Conservation (phyloP, 2,888 invertebrate genomes). For the Drosophila borealis region DNA sequence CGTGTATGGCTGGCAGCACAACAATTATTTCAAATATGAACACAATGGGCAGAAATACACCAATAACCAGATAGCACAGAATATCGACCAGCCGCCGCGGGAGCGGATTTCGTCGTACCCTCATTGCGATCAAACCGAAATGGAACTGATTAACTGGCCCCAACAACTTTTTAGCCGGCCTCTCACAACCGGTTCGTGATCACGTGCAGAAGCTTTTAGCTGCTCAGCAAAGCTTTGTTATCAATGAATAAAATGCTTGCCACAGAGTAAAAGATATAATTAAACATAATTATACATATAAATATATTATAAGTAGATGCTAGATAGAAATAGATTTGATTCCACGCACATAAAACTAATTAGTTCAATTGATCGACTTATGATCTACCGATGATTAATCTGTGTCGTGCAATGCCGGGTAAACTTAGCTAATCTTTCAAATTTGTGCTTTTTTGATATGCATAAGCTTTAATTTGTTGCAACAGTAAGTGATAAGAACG, state of each 20-base stretch:
- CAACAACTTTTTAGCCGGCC: background rate
- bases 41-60: slow-evolving; percentile 79
- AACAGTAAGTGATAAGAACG: background rate
- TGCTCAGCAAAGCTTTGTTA: slow-evolving; percentile 33
- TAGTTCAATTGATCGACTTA: too few species aligned
- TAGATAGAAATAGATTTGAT: too few species aligned
- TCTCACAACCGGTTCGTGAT: slow-evolving; percentile 32
- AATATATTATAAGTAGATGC: too few species aligned
- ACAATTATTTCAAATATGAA: slow-evolving; percentile 87
- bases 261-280: background rate
- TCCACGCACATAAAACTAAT: too few species aligned
- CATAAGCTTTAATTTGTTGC: background rate
- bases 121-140: slow-evolving; percentile 44
- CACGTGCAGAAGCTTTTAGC: slow-evolving; percentile 45
- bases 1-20: slow-evolving; percentile 90
- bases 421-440: background rate
- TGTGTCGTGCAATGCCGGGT: background rate
- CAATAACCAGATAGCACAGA: slow-evolving; percentile 81
- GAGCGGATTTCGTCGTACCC: slow-evolving; percentile 63
- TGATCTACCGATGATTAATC: background rate
- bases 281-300: too few species aligned
- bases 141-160: slow-evolving; percentile 19
- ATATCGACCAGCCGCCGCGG: slow-evolving; percentile 69
- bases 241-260: slow-evolving; percentile 2
- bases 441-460: slow-evolving; percentile 4